A percentile compares a stretch with the other conserved stretches of the same genome.
phyloP scores from a whole-genome alignment of 2,888 invertebrate genomes.

The Eupithecia abbreviata region DNA sequence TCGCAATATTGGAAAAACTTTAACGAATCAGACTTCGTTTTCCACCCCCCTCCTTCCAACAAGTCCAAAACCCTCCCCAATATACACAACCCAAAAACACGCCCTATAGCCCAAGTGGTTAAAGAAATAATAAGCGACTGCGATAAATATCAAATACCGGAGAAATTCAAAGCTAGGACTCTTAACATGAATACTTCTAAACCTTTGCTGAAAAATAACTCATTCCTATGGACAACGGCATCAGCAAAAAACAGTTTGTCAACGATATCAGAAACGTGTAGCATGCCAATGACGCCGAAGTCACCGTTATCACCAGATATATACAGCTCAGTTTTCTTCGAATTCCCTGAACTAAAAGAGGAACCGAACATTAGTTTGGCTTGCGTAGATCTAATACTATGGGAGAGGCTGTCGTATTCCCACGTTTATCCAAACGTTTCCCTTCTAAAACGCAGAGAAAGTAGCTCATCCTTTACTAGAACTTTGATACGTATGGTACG shows the following conservation, averaged over 20 bases:
- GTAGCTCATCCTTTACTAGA: constrained; percentile 60
- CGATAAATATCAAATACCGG: constrained; percentile 63
- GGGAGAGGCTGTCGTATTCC: constrained; percentile 70
- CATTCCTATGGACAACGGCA: constrained; percentile 63
- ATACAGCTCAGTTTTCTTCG: constrained; percentile 76
- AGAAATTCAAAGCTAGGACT: constrained; percentile 60
- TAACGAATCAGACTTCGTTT: constrained; percentile 70
- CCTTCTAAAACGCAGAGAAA: constrained; percentile 56
- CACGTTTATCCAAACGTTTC: constrained; percentile 71
- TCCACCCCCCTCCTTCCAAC: constrained; percentile 58
- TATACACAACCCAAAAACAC: constrained; percentile 39
- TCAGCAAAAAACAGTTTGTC: constrained; percentile 62
- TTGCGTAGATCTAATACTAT: constrained; percentile 74
- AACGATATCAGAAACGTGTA: constrained; percentile 70
- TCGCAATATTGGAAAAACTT: constrained; percentile 70
- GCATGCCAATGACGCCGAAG: constrained; percentile 54
- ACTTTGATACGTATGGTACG: constrained; percentile 54
- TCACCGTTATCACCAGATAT: constrained; percentile 66
- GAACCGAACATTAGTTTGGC: constrained; percentile 59
- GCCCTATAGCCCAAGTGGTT: constrained; percentile 64
- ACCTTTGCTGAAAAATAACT: constrained; percentile 62
- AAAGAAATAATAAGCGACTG: constrained; percentile 64
- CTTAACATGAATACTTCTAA: constrained; percentile 56
- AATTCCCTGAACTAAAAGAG: constrained; percentile 62
- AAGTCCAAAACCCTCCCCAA: constrained; percentile 31